phyloP scores from a whole-genome alignment of 2,113 vertebrate species.

The Macaca fascicularis region T2T-MFA8v1.1 NC_088384.1:113136501-113137000 shows the following conservation, averaged over 20 bases:
- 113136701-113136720: background rate
- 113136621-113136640: background rate
- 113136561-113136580: background rate
- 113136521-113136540: too few species aligned
- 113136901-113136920: background rate
- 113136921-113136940: too few species aligned
- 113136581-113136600: fast-evolving
- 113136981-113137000: background rate
- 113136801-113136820: background rate
- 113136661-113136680: background rate
- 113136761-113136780: background rate
- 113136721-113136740: background rate
- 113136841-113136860: background rate
- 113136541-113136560: background rate
- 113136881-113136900: too few species aligned
- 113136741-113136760: background rate
- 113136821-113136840: background rate
- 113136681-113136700: too few species aligned
- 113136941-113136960: background rate
- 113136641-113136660: background rate
- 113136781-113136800: background rate
- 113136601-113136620: background rate
- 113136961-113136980: fast-evolving
- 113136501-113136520: background rate
- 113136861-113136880: background rate